These are phyloP conservation scores for Ailuropoda melanoleuca DNA, from an alignment of 2,113 vertebrate species.

Conservation along the genomic window DNA sequence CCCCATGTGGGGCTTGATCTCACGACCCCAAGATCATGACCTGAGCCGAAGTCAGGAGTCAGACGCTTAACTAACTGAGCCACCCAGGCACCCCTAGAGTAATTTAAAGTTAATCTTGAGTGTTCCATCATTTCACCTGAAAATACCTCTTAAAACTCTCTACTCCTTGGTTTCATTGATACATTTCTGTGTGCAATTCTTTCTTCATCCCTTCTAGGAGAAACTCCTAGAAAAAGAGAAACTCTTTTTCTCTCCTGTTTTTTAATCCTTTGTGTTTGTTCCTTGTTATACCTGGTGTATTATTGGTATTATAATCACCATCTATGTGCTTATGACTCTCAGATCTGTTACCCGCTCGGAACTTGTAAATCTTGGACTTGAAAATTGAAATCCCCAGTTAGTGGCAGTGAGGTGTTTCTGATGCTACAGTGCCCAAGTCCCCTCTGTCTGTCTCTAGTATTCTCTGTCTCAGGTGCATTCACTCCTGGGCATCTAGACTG, in stretches of 20 bases:
- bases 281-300: background rate
- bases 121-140: background rate
- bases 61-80: background rate
- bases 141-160: background rate
- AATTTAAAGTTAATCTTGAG: background rate
- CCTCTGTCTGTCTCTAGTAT: background rate
- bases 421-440: background rate
- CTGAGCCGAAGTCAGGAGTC: background rate
- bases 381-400: background rate
- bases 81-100: background rate
- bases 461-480: background rate
- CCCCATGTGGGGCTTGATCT: background rate
- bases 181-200: no score
- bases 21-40: background rate
- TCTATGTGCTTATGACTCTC: no score
- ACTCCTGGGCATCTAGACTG: background rate
- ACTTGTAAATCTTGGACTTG: background rate
- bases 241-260: background rate
- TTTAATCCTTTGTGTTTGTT: background rate
- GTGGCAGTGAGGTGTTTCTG: background rate
- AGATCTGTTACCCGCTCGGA: background rate
- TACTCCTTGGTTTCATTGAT: background rate
- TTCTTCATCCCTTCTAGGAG: background rate
- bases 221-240: no score
- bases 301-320: background rate